phyloP scores from a whole-genome alignment of 1,140 invertebrate genomes.

The Drosophila neocordata region DNA sequence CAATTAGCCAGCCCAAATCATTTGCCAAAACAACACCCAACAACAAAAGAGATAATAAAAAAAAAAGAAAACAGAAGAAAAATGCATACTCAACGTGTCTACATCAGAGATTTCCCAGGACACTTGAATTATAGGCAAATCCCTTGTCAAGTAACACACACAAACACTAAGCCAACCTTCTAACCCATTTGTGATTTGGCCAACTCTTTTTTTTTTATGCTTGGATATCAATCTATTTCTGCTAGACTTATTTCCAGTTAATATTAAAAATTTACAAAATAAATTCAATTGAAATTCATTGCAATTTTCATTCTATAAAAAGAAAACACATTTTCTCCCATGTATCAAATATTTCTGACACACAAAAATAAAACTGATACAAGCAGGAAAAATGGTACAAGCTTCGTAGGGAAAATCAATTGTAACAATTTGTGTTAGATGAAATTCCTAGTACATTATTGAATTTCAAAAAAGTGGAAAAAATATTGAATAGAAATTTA shows the following conservation, averaged over 20 bases:
- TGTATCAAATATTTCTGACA: conserved; percentile 26
- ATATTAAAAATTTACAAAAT: conserved; percentile 37
- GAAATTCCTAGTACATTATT: conserved; percentile 38
- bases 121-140: not conserved
- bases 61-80: too few relatives aligned
- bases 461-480: not conserved
- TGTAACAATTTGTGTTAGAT: conserved; percentile 39
- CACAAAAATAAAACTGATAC: conserved; percentile 13
- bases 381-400: not conserved
- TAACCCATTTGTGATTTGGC: not conserved
- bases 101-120: not conserved
- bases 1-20: not conserved
- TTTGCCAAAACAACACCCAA: not conserved
- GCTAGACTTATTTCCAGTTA: conserved; percentile 1
- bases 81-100: not conserved
- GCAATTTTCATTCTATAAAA: conserved; percentile 18
- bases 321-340: not conserved
- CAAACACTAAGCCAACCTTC: not conserved
- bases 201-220: not conserved
- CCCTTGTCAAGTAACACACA: not conserved
- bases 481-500: not conserved
- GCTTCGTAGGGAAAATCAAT: conserved; percentile 16
- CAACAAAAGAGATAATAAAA: too few relatives aligned
- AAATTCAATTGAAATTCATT: conserved; percentile 54
- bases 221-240: not conserved